These are phyloP conservation scores for Melanotaenia maccullochi DNA, from an alignment of 2,797 vertebrate species.

Conservation along the genomic window DNA sequence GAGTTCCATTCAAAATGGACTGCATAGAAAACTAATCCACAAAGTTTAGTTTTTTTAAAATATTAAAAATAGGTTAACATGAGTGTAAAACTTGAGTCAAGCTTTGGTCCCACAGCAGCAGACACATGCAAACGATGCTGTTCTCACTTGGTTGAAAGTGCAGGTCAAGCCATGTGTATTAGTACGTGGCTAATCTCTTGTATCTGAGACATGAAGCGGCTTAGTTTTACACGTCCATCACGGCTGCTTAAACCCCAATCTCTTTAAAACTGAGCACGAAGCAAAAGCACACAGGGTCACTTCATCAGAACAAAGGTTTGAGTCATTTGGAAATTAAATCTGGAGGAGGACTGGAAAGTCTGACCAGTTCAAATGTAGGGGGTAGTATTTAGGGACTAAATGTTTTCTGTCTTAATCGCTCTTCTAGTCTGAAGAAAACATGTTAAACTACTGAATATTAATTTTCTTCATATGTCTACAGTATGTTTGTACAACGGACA, in stretches of 20 bases:
- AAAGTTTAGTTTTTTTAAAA: too few species aligned
- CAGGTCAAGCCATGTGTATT: slow-evolving; percentile 32
- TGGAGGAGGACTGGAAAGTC: slow-evolving; percentile 22
- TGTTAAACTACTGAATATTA: neutral
- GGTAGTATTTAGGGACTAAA: slow-evolving; percentile 11
- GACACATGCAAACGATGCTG: slow-evolving; percentile 11
- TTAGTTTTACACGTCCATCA: slow-evolving; percentile 61
- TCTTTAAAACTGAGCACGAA: slow-evolving; percentile 45
- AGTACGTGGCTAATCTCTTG: slow-evolving; percentile 55
- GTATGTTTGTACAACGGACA: neutral
- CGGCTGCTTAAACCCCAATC: slow-evolving; percentile 66
- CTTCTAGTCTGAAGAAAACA: neutral
- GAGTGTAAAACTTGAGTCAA: too few species aligned
- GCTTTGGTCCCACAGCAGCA: neutral
- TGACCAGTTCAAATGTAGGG: slow-evolving; percentile 37
- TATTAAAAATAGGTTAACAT: too few species aligned
- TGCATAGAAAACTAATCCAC: too few species aligned
- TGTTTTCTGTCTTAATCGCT: neutral
- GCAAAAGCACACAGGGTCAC: slow-evolving; percentile 23
- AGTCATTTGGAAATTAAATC: slow-evolving; percentile 61
- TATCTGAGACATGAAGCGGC: slow-evolving; percentile 63
- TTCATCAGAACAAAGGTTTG: slow-evolving; percentile 48
- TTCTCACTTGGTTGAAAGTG: slow-evolving; percentile 35
- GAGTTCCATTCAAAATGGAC: too few species aligned
- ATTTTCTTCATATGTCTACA: neutral